A percentile compares a stretch with the other conserved stretches of the same genome.
phyloP scores from a whole-genome alignment of 2,797 vertebrate genomes.

The Chelon labrosus region DNA sequence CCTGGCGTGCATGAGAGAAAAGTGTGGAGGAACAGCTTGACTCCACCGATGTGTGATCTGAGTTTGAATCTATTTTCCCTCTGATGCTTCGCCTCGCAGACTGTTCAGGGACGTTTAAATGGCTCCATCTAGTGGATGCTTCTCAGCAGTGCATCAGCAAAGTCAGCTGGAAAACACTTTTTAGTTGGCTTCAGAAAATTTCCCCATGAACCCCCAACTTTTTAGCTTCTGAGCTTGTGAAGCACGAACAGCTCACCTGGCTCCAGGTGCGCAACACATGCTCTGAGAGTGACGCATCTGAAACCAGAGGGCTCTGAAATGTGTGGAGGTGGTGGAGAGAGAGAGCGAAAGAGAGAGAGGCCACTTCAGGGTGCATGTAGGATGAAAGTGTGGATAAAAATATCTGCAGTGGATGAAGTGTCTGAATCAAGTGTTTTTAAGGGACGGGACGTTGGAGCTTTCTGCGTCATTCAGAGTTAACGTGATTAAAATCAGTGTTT shows the following conservation, averaged over 20 bases:
- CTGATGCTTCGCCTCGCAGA: too few species aligned
- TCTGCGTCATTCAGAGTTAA: neutral
- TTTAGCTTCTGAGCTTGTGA: neutral
- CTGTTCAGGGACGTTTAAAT: neutral
- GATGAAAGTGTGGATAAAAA: slow-evolving; percentile 29
- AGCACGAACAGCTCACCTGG: slow-evolving; percentile 21
- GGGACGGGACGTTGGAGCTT: neutral
- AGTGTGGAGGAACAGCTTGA: too few species aligned
- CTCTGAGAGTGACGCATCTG: neutral
- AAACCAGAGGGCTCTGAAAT: neutral
- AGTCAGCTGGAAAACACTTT: neutral
- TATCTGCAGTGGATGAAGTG: slow-evolving; percentile 6
- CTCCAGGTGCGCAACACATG: slow-evolving; percentile 66
- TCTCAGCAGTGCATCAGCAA: neutral
- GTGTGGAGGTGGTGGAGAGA: neutral
- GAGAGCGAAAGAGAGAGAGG: slow-evolving; percentile 1
- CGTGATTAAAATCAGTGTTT: too few species aligned
- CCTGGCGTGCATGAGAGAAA: too few species aligned
- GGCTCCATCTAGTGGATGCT: slow-evolving; percentile 69
- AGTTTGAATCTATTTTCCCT: too few species aligned
- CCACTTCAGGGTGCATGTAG: slow-evolving; percentile 20
- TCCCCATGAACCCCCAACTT: neutral
- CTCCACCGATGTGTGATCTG: too few species aligned
- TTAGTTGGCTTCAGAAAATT: neutral
- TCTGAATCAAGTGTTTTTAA: neutral